Evolutionary conservation across 2,113 vertebrate species (phyloP).

Genomic region (Carettochelys insculpta): DNA sequence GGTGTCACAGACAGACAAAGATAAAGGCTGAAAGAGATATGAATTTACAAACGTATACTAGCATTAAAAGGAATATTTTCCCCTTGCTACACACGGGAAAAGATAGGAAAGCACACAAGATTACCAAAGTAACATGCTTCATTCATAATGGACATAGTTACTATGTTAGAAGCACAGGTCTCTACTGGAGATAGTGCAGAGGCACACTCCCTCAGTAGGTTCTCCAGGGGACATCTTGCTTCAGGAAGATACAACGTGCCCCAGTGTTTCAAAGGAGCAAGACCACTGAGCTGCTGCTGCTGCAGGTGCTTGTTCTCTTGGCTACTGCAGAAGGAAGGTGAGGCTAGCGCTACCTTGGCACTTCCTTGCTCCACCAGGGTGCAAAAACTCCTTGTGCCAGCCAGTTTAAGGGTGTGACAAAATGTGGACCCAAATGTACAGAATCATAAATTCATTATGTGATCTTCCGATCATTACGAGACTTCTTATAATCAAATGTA

Average conservation of each 20-base stretch:
- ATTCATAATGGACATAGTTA: constrained; percentile 28
- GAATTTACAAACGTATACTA: constrained; percentile 53
- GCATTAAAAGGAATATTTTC: constrained; percentile 46
- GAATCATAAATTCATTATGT: background rate
- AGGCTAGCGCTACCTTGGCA: background rate
- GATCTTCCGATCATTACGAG: background rate
- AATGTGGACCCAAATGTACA: background rate
- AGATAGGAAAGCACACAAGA: background rate
- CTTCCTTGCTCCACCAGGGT: background rate
- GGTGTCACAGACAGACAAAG: no score
- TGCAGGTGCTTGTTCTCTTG: background rate
- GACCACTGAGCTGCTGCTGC: background rate
- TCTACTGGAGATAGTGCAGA: constrained; percentile 5
- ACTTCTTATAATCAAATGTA: background rate
- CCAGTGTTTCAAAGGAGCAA: background rate
- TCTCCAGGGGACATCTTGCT: background rate
- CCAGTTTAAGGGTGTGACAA: background rate
- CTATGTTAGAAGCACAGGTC: background rate
- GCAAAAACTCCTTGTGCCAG: background rate
- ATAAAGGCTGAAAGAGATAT: constrained; percentile 60
- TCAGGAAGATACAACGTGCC: background rate
- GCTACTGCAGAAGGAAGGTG: background rate
- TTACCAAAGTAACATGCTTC: constrained; percentile 22
- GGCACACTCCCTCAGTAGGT: background rate
- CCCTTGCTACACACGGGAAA: constrained; percentile 27